Evolutionary conservation across 2,888 invertebrate genomes (phyloP), one percentile per base, ranked within the genome.

Genomic region (Campoplex nolae): DNA sequence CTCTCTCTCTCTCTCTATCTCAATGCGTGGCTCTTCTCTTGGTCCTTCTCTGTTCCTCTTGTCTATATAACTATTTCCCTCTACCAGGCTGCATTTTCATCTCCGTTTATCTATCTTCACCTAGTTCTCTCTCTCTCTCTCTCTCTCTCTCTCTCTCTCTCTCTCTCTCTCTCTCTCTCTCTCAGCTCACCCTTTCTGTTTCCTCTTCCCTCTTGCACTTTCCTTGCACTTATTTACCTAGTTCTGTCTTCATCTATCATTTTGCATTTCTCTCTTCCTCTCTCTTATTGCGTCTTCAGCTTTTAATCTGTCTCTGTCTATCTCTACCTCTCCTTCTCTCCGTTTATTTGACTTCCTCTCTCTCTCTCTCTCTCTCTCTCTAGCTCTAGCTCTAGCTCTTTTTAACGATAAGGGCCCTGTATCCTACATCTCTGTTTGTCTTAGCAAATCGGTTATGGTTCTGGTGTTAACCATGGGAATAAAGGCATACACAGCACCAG

Each of bases 401-500:
- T 45, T 28, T 45, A 8, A 23, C 45, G 42, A 54, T 16, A 42
- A 56, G n/a, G 28, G 23, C 42, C 42, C 16, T 45, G 75, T 77
- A 23, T 23, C 51, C 48, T 35, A 38, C 18, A 38, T 42, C 13
- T 48, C 32, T 35, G 65, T 28, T 65, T 48, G 76, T 45, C 38
- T 32, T 28, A 42, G 28, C 28, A 45, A 58, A 56, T 65, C 28
- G 78, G 38, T n/a, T 56, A 68, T 38, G 32, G 62, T 51, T 23
- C 35, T 48, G 65, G 45, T 76, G 77, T 35, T 77, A 67, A 35
- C 67, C 62, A 28, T 42, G 23, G 75, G 32, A 32, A 48, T 65
- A n/a, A 56, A 38, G 38, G 58, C 58, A 9, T 75, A 62, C 42
- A 45, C 45, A 45, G 42, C 18, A 38, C 13, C 51, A 62, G 13